Evolutionary conservation across 2,113 vertebrate genomes (phyloP).

Genomic region (Seriola rivoliana): DNA sequence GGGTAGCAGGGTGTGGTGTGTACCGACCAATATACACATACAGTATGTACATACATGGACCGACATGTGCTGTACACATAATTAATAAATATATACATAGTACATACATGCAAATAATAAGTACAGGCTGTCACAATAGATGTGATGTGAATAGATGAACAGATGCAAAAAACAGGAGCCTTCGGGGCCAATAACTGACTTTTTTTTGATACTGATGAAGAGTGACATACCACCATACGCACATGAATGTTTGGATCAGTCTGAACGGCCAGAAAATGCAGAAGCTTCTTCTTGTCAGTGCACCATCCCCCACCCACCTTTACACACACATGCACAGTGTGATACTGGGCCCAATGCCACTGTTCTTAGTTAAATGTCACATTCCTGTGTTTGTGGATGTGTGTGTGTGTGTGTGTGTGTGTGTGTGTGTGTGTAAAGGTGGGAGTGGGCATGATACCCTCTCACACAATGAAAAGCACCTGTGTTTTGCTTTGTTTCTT

Average conservation of each 20-base stretch:
- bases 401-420: constrained; percentile 19
- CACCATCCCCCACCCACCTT: constrained; percentile 24
- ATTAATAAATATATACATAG: background rate
- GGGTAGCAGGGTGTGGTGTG: constrained; percentile 62
- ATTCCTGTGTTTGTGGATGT: constrained; percentile 38
- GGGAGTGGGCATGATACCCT: background rate
- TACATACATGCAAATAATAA: background rate
- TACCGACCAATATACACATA: constrained; percentile 12
- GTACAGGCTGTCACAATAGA: background rate
- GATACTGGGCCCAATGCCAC: constrained; percentile 36
- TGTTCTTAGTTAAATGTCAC: constrained; percentile 69
- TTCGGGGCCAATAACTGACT: constrained; percentile 9
- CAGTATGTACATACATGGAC: background rate
- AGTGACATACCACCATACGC: constrained; percentile 19
- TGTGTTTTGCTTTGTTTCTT: constrained; percentile 17
- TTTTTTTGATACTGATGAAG: constrained; percentile 34
- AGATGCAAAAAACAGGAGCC: background rate
- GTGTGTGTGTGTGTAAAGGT: constrained; percentile 7
- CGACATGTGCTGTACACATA: background rate
- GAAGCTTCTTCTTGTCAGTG: constrained; percentile 2
- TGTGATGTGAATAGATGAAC: too few relatives aligned
- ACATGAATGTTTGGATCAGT: constrained; percentile 22
- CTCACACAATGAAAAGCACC: constrained; percentile 22
- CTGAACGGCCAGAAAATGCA: background rate
- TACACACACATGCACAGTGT: constrained; percentile 16